A percentile compares a stretch with the other conserved stretches of the same genome.
phyloP scores from a whole-genome alignment of 1,140 invertebrate genomes.

The Macrocentrus cingulum region DNA sequence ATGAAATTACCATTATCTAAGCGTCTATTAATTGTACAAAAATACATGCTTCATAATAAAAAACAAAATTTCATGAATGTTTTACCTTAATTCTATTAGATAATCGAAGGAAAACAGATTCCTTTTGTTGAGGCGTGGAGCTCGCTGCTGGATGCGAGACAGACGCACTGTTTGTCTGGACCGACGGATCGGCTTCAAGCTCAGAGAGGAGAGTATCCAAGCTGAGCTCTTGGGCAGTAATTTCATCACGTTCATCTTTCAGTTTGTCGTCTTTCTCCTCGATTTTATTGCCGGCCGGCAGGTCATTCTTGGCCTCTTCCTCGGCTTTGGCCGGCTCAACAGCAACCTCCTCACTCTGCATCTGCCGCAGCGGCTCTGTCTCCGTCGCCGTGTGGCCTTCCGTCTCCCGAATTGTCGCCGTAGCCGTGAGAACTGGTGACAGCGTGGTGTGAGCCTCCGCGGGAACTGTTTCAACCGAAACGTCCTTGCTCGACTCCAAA shows the following conservation, averaged over 20 bases:
- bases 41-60: too few relatives aligned
- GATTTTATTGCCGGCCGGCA: not conserved
- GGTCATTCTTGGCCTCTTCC: not conserved
- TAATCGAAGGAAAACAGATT: slow-evolving; percentile 92
- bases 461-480: slow-evolving; percentile 49
- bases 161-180: slow-evolving; percentile 34
- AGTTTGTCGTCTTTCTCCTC: slow-evolving; percentile 16
- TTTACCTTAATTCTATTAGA: slow-evolving; percentile 91
- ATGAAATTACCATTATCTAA: slow-evolving; percentile 27
- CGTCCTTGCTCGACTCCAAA: slow-evolving; percentile 39
- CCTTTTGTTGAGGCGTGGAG: slow-evolving; percentile 68
- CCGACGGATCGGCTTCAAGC: slow-evolving; percentile 45
- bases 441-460: slow-evolving; percentile 51
- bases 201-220: slow-evolving; percentile 59
- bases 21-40: slow-evolving; percentile 29
- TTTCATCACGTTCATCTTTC: slow-evolving; percentile 34
- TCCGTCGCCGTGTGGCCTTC: slow-evolving; percentile 36
- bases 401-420: slow-evolving; percentile 25
- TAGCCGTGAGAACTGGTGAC: slow-evolving; percentile 24
- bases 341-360: slow-evolving; percentile 4
- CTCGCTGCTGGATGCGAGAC: slow-evolving; percentile 40
- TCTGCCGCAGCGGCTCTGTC: not conserved
- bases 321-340: slow-evolving; percentile 10
- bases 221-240: slow-evolving; percentile 45
- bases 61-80: too few relatives aligned